Conservation (phyloP, 2,797 vertebrate species). For the Cetoscarus ocellatus region DNA sequence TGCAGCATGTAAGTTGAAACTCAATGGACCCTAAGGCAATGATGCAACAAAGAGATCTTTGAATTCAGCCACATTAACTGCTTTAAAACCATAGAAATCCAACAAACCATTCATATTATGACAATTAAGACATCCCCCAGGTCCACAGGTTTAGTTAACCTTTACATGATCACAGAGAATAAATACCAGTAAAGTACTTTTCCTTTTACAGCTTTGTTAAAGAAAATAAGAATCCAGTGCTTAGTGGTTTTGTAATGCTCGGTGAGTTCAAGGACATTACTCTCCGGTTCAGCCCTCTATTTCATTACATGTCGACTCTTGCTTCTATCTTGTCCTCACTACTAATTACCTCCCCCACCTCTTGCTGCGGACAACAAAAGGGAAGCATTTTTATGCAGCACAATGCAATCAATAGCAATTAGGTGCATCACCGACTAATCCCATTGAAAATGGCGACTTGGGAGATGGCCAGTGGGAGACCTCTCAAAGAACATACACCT, state of each 20-base stretch:
- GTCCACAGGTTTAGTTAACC: not conserved
- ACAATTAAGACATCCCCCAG: not conserved
- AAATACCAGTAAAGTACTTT: conserved; percentile 13
- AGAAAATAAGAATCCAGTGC: conserved; percentile 27
- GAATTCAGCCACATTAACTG: conserved; percentile 3
- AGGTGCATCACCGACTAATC: conserved; percentile 94
- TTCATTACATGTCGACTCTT: conserved; percentile 90
- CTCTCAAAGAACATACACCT: conserved; percentile 65
- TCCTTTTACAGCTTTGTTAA: conserved; percentile 5
- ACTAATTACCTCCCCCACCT: conserved; percentile 89
- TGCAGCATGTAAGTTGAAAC: not conserved
- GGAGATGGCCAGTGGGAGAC: conserved; percentile 79
- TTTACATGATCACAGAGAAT: not conserved
- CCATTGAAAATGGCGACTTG: conserved; percentile 89
- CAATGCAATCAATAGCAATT: conserved; percentile 97
- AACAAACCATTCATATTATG: not conserved
- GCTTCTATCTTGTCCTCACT: conserved; percentile 85
- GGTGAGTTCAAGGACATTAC: conserved; percentile 73
- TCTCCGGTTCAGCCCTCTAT: conserved; percentile 85
- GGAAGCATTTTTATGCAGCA: conserved; percentile 96
- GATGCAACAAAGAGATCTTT: not conserved
- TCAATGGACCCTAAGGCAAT: conserved; percentile 4
- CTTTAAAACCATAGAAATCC: not conserved
- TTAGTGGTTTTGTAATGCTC: conserved; percentile 58
- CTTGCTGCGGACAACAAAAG: conserved; percentile 84